Base-by-base conservation (phyloP, 1,140 invertebrate species). In the Leptopilina clavipes region DNA sequence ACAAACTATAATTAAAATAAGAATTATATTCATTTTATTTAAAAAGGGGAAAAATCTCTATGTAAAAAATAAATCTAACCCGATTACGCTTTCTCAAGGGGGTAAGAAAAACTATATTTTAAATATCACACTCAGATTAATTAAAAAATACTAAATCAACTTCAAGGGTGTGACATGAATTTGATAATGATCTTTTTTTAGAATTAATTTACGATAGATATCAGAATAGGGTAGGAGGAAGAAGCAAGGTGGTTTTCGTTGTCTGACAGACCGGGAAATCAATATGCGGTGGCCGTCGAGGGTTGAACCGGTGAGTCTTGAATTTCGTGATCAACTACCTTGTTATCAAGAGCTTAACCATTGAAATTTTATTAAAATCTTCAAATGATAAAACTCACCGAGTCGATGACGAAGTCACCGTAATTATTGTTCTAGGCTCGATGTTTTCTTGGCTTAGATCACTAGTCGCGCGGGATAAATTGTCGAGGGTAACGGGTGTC, bases 211-310 rank as follows among this genome's bases (percentile, higher is more conserved):
- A 6, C 11, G 25, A 31, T 65, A 31, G 12, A 65, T 7, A 31
- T 14, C 22, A 22, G 56, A 25, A 19, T 8, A 31, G 25, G 25
- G 11, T 11, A 0, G 7, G 10, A 65, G 22, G 10, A 22, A 12
- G 59, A 56, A 18, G 25, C 11, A 22, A 65, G n/a, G 59, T 22
- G 22, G 19, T 7, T 59, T 59, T 59, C 10, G 18, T 7, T n/a
- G 25, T 44, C 14, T 81, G 75, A 79, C 71, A 79, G 73, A 76
- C 82, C 82, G 78, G 82, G 79, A 80, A 83, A 83, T 83, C 82
- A 81, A 83, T 83, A 83, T 80, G 75, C 73, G 73, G 72, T 72
- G 40, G 70, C 14, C 25, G 14, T 19, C 52, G 48, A 54, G 72
- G 48, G 71, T 48, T 54, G 77, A 77, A 74, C 80, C 80, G 80